Evolutionary conservation across 2,888 invertebrate species (phyloP).

Genomic region (Neoascia interrupta): DNA sequence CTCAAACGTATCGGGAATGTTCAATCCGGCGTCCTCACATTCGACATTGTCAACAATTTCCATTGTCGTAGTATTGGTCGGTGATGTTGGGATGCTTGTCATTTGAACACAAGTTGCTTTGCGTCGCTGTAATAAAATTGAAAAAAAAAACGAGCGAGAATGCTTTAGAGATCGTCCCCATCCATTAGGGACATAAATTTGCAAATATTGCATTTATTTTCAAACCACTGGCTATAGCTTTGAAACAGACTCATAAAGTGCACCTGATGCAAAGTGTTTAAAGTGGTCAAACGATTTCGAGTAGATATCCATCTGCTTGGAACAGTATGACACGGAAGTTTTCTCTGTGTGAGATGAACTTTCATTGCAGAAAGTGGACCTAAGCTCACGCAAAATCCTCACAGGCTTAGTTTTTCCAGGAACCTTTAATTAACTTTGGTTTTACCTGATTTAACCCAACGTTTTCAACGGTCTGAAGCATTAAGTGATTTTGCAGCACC

Average conservation of each 20-base stretch:
- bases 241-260: background rate
- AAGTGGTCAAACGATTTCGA: no score
- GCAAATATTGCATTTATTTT: background rate
- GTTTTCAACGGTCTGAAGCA: no score
- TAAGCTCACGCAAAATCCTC: no score
- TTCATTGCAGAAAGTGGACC: no score
- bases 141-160: background rate
- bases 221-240: no score
- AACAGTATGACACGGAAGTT: background rate
- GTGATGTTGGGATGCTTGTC: conserved; percentile 71
- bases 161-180: conserved; percentile 6
- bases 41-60: conserved; percentile 83
- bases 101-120: conserved; percentile 74
- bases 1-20: conserved; percentile 83
- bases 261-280: background rate
- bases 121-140: conserved; percentile 73
- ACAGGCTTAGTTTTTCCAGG: no score
- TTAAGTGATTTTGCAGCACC: no score
- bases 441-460: no score
- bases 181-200: background rate
- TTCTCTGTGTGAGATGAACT: background rate
- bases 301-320: no score
- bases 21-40: conserved; percentile 86
- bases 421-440: no score
- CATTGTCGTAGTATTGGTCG: conserved; percentile 79